These are phyloP conservation scores for Didymodactylos carnosus DNA, from an alignment of 2,888 invertebrate species.

Conservation along the genomic window DNA sequence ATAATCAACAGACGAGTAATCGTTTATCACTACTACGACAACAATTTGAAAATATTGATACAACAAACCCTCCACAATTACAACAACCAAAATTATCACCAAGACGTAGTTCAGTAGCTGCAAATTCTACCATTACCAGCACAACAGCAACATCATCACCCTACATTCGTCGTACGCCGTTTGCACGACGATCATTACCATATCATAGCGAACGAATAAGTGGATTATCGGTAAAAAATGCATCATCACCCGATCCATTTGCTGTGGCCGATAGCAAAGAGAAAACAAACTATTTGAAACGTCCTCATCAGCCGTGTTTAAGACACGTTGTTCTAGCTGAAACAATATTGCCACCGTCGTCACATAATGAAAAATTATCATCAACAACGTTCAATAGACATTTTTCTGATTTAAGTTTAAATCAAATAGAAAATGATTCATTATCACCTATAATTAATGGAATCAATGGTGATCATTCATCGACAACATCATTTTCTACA, in stretches of 20 bases:
- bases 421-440: background rate
- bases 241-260: background rate
- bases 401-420: background rate
- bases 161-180: background rate
- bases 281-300: too few species aligned
- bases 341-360: background rate
- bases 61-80: too few species aligned
- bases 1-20: too few species aligned
- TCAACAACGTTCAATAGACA: background rate
- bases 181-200: background rate
- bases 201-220: background rate
- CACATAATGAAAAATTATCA: background rate
- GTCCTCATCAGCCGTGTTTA: too few species aligned
- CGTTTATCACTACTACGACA: too few species aligned
- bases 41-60: too few species aligned
- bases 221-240: background rate
- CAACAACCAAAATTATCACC: too few species aligned
- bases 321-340: background rate
- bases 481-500: background rate
- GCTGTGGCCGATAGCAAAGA: background rate
- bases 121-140: background rate
- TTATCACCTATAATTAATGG: background rate
- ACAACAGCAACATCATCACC: too few species aligned
- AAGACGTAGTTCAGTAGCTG: background rate
- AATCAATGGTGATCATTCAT: background rate